Percentiles rank a stretch among this genome's conserved stretches.
Conservation (phyloP, 2,797 vertebrate genomes). For the Chloroceryle inda region DNA sequence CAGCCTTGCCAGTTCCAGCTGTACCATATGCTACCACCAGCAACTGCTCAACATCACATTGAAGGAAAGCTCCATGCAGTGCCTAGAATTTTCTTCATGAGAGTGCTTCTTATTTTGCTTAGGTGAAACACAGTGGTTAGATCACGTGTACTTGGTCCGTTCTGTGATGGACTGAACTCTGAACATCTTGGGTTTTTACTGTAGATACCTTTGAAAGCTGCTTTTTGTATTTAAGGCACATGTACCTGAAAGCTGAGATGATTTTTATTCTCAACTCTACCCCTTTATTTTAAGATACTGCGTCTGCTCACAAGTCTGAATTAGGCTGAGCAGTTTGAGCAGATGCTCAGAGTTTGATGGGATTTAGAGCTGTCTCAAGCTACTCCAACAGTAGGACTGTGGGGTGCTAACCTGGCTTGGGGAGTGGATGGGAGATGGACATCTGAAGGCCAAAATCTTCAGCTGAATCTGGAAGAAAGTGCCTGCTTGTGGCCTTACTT, state of each 20-base stretch:
- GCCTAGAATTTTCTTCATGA: not conserved
- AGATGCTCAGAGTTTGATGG: not conserved
- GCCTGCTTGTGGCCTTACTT: not conserved
- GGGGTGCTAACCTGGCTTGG: not conserved
- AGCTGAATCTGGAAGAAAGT: not conserved
- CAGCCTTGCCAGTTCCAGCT: not conserved
- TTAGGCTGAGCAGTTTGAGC: not conserved
- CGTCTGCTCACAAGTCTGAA: not conserved
- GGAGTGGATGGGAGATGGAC: not conserved
- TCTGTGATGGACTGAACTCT: not conserved
- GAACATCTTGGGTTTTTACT: not conserved
- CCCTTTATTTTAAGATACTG: not conserved
- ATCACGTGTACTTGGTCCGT: not conserved
- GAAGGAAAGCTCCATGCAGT: not conserved
- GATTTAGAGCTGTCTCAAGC: not conserved
- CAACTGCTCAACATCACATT: not conserved
- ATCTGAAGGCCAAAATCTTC: not conserved
- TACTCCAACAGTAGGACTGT: not conserved
- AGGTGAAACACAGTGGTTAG: not conserved
- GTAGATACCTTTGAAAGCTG: not conserved
- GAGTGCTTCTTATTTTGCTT: not conserved
- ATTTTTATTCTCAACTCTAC: not conserved
- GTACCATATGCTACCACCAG: not conserved
- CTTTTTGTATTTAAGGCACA: not conserved
- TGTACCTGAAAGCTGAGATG: not conserved